These are phyloP conservation scores for Tetropium fuscum DNA, from an alignment of 2,888 invertebrate species.

Conservation along the genomic window DNA sequence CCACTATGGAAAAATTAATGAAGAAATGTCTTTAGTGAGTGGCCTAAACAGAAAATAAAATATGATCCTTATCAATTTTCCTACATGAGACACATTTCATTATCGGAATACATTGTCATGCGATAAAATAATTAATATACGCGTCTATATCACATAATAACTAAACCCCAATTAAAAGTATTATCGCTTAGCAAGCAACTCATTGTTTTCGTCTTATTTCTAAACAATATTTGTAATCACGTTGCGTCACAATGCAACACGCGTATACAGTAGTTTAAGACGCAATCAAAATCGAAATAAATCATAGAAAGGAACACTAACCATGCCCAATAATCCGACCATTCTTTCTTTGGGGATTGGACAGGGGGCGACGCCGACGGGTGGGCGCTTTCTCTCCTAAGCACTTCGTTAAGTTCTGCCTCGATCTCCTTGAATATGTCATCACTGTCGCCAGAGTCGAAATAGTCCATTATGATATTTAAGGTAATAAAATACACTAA, in stretches of 20 bases:
- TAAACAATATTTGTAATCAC: slow-evolving; percentile 4
- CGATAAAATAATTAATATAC: no score
- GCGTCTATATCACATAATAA: no score
- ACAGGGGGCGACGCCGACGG: neutral
- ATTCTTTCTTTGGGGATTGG: slow-evolving; percentile 40
- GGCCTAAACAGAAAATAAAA: no score
- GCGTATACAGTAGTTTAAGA: neutral
- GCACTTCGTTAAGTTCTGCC: slow-evolving; percentile 57
- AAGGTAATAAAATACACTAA: neutral
- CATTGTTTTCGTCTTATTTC: neutral
- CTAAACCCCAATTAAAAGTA: no score
- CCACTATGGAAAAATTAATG: no score
- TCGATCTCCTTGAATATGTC: slow-evolving; percentile 58
- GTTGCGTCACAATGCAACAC: neutral
- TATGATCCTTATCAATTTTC: no score
- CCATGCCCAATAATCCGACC: slow-evolving; percentile 64
- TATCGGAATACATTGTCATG: no score
- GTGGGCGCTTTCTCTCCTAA: slow-evolving; percentile 44
- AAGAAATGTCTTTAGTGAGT: no score
- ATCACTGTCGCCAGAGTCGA: slow-evolving; percentile 52
- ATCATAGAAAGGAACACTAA: slow-evolving; percentile 44
- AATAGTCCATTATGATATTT: slow-evolving; percentile 48
- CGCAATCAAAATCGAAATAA: neutral
- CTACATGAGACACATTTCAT: no score
- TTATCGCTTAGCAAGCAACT: no score